These are phyloP conservation scores for Xiphophorus maculatus DNA, from an alignment of 2,113 vertebrate species.

Conservation along the genomic window DNA sequence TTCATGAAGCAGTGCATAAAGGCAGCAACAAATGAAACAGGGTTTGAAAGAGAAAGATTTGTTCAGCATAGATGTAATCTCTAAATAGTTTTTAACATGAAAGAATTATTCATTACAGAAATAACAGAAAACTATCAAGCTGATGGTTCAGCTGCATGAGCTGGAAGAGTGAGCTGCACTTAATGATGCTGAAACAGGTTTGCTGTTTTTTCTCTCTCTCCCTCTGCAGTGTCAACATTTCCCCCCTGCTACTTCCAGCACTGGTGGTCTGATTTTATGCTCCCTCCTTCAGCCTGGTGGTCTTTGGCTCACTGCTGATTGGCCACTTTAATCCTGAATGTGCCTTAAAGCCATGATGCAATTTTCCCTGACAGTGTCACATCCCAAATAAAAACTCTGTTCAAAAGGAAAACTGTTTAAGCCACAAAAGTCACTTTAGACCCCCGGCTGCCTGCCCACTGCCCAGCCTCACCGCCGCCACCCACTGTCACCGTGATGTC, in stretches of 20 bases:
- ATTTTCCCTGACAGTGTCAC: slow-evolving; percentile 7
- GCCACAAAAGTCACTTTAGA: slow-evolving; percentile 6
- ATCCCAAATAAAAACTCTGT: not conserved
- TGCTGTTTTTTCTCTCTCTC: not conserved
- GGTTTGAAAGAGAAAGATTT: too few relatives aligned
- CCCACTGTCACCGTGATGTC: not conserved
- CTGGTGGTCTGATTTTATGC: slow-evolving; percentile 50
- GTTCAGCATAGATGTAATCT: too few relatives aligned
- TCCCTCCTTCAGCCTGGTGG: slow-evolving; percentile 45
- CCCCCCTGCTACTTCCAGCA: slow-evolving; percentile 14
- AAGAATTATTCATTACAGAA: too few relatives aligned
- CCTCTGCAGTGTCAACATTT: slow-evolving; percentile 14
- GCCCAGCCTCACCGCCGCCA: not conserved
- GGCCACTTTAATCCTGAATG: slow-evolving; percentile 5
- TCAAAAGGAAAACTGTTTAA: not conserved
- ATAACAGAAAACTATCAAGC: too few relatives aligned
- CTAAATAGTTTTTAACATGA: too few relatives aligned
- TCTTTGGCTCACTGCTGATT: slow-evolving; percentile 38
- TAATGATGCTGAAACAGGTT: not conserved
- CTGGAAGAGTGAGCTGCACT: too few relatives aligned
- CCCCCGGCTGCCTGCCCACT: not conserved
- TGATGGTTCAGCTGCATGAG: too few relatives aligned
- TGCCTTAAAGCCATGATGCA: slow-evolving; percentile 21
- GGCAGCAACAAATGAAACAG: too few relatives aligned
- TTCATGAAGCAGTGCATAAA: too few relatives aligned